Evolutionary conservation across 2,888 invertebrate species (phyloP).

Genomic region (Drosophila trichaetosa): DNA sequence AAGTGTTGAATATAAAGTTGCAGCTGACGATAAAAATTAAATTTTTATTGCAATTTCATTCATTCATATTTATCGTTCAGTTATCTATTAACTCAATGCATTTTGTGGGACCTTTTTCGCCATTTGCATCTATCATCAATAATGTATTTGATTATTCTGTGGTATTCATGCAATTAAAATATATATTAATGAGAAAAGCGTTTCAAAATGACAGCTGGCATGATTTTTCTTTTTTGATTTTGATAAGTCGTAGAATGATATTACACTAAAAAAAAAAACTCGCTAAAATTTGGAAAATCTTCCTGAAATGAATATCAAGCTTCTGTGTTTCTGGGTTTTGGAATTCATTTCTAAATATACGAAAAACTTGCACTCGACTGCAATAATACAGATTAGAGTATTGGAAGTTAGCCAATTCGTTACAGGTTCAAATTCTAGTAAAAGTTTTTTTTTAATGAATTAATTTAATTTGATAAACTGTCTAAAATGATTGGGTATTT

Average conservation of each 20-base stretch:
- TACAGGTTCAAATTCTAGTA: too few relatives aligned
- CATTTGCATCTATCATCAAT: not conserved
- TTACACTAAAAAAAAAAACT: not conserved
- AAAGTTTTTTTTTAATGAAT: too few relatives aligned
- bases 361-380: too few relatives aligned
- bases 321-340: fast-evolving
- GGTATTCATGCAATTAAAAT: not conserved
- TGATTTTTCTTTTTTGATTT: not conserved
- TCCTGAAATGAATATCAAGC: too few relatives aligned
- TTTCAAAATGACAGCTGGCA: not conserved
- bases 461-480: too few relatives aligned
- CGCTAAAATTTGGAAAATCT: not conserved
- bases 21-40: not conserved
- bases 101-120: not conserved
- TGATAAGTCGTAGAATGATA: not conserved
- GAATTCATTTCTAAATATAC: not conserved
- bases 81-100: not conserved
- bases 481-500: too few relatives aligned
- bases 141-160: conserved; percentile 1
- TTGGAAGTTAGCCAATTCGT: too few relatives aligned
- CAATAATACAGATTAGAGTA: too few relatives aligned
- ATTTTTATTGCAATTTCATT: not conserved
- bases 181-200: not conserved
- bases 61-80: not conserved
- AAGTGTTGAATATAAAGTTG: not conserved